Evolutionary conservation across 2,797 vertebrate genomes (phyloP), one percentile per base, ranked within the genome.

Genomic region (Yasuhikotakia modesta): DNA sequence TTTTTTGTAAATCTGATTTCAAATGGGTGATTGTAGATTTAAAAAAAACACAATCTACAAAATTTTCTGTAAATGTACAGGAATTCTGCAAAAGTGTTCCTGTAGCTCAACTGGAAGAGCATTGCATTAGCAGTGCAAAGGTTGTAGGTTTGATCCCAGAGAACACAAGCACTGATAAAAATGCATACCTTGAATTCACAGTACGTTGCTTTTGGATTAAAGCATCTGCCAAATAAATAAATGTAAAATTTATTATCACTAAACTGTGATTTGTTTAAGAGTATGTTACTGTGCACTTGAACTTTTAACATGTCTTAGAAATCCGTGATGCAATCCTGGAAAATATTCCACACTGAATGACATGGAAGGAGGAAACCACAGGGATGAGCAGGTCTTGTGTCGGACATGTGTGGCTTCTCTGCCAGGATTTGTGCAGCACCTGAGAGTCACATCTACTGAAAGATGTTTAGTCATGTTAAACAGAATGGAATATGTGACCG

Each of bases 271-370:
- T 22, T 52, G 2, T 35, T 60, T 71, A 53, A 24, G 8, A 58
- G 21, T 76, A 4, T 14, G 0, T 22, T 43, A 0, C n/a, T 77
- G 61, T 61, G 19, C 19, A 2, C 21, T 52, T 61, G 30, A 76
- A 30, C 19, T 77, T 48, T 63, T 61, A 63, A 52, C 19, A 4
- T 21, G 19, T n/a, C 0, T 35, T 27, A n/a, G 46, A 24, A 24
- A 55, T 30, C 35, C 21, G 11, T 83, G 83, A 85, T 78, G 81
- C 81, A 85, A 85, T 83, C 65, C 55, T 63, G 79, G 76, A 85
- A 60, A 81, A 82, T 53, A 77, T 79, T 75, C 63, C 63, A 21
- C 50, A 16, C 17, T 58, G 11, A 74, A 64, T 71, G 30, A 50
- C 14, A 24, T 39, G 32, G 24, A 27, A 66, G 30, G 46, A 71